Base-by-base conservation (phyloP, 2,888 invertebrate species). In the Drepanosiphum platanoidis region DNA sequence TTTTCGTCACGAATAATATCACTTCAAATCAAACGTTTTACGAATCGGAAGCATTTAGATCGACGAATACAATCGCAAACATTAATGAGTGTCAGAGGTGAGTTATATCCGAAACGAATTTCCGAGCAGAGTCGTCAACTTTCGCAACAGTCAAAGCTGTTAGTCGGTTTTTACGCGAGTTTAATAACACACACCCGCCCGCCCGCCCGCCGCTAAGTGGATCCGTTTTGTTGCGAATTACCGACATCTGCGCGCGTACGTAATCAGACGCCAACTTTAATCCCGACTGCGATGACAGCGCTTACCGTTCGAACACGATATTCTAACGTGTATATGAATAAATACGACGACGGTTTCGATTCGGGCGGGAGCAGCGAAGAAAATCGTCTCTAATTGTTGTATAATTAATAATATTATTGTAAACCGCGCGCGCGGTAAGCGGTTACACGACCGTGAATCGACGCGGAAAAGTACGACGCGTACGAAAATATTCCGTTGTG, bases 11-110 rank as follows among this genome's bases (percentile, higher is more conserved):
- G 64, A 27, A 64, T n/a, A n/a, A n/a, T 64, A 64, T 61, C 1
- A 64, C 30, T 64, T 64, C 27, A 27, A 64, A 64, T 64, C 30
- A 64, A 64, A 64, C 64, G 64, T 64, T 30, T 30, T 13, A 13
- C 27, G 27, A 27, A 27, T 27, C 27, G 64, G 64, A 61, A 61
- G 61, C 27, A 27, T 64, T n/a, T 27, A 13, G 64, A 27, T 27
- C 64, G 64, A 64, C 64, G 64, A 64, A 64, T 30, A 64, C 30
- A 58, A 75, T 58, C 34, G 34, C 34, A 58, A 34, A 58, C 58
- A 18, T 30, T 34, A 75, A 75, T n/a, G 75, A 34, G 58, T 75
- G 75, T 75, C 58, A 75, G 75, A 75, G 75, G 34, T 75, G 75
- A 75, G 34, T 58, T 58, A n/a, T 75, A n/a, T 13, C 58, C 75